Percentiles rank a stretch among this genome's conserved stretches.
Conservation (phyloP, 2,888 invertebrate species). For the Heteropelma amictum region DNA sequence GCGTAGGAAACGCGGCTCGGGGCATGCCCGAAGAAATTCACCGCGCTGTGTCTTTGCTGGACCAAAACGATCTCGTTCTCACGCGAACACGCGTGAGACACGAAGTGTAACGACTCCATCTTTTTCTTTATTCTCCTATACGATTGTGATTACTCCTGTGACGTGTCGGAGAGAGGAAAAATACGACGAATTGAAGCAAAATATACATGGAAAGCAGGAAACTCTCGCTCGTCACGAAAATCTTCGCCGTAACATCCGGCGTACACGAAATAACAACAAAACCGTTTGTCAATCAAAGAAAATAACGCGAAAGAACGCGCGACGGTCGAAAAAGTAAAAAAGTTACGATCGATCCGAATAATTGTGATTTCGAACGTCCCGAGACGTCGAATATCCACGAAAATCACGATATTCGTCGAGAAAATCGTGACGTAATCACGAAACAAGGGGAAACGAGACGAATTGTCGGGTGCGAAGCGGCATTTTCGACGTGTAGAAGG, state of each 20-base stretch:
- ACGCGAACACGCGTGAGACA: conserved; percentile 50
- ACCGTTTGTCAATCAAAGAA: too few species aligned
- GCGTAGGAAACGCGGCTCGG: not conserved
- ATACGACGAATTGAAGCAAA: not conserved
- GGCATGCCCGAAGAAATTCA: conserved; percentile 31
- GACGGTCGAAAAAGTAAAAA: too few species aligned
- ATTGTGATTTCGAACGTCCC: too few species aligned
- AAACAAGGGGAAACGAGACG: not conserved
- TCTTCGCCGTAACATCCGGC: too few species aligned
- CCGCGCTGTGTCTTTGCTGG: conserved; percentile 23
- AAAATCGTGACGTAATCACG: not conserved
- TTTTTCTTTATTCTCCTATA: not conserved
- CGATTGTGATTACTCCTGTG: too few species aligned
- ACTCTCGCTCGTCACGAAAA: conserved; percentile 42
- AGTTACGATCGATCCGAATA: too few species aligned
- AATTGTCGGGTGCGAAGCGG: not conserved
- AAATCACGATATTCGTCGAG: too few species aligned
- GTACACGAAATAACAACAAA: too few species aligned
- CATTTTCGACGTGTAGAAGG: not conserved
- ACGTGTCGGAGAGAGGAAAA: not conserved
- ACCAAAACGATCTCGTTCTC: conserved; percentile 57
- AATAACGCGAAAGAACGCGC: too few species aligned
- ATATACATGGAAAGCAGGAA: conserved; percentile 30
- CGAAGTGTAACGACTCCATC: conserved; percentile 10
- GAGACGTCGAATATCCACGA: too few species aligned